Percentiles rank a stretch among this genome's conserved stretches.
phyloP scores from a whole-genome alignment of 2,113 vertebrate species.

The Bolborhynchus lineola region DNA sequence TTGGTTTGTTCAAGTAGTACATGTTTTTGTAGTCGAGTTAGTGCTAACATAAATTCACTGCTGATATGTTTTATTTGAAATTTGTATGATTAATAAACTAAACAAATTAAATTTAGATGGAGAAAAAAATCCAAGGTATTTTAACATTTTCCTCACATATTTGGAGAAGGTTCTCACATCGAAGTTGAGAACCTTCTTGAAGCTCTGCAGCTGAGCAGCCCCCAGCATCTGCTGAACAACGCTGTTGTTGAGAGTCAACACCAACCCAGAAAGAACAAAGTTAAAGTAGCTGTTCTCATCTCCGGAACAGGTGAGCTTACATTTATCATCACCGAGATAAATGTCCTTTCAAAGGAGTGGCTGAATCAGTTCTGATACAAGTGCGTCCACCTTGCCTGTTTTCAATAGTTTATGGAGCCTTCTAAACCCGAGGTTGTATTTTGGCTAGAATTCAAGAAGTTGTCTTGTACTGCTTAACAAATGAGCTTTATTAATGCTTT shows the following conservation, averaged over 20 bases:
- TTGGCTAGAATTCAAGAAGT: neutral
- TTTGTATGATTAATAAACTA: neutral
- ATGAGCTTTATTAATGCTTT: neutral
- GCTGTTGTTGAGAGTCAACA: neutral
- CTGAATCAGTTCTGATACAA: neutral
- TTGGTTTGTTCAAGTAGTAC: neutral
- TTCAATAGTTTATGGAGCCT: neutral
- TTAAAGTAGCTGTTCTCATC: constrained; percentile 84
- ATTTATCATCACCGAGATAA: neutral
- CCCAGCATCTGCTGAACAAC: neutral
- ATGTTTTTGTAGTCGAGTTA: neutral
- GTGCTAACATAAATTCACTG: neutral
- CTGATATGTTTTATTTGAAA: neutral
- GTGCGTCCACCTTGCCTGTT: neutral
- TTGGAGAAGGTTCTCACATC: constrained; percentile 26
- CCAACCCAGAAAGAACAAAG: constrained; percentile 56
- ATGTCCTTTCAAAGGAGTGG: neutral
- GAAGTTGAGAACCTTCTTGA: constrained; percentile 53
- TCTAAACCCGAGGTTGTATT: neutral
- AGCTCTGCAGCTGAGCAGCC: constrained; percentile 49
- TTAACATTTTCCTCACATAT: neutral
- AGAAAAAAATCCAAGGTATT: neutral
- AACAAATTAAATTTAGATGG: neutral
- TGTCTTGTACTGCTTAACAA: neutral
- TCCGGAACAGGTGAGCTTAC: constrained; percentile 82